phyloP scores from a whole-genome alignment of 23 tunicate species.

The Trididemnum clinides region DNA sequence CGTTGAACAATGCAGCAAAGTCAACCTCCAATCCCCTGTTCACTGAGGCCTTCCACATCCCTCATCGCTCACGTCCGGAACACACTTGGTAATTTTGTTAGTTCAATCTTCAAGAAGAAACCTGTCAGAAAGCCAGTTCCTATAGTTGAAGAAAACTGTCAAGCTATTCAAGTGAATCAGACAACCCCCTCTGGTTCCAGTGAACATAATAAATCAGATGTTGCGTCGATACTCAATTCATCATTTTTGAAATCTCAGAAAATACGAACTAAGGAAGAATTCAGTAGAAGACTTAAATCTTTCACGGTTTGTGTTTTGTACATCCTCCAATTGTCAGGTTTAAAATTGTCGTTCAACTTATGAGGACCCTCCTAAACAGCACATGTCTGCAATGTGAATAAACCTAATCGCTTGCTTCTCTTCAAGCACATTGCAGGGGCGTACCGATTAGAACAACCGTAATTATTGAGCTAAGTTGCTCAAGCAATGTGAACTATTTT shows the following conservation, averaged over 20 bases:
- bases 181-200: background rate
- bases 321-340: too few species aligned
- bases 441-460: too few species aligned
- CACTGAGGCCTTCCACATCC: constrained; percentile 61
- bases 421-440: too few species aligned
- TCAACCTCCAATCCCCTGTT: constrained; percentile 30
- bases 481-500: too few species aligned
- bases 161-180: background rate
- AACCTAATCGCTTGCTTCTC: too few species aligned
- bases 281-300: constrained; percentile 45
- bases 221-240: background rate
- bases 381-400: too few species aligned
- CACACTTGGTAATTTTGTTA: constrained; percentile 43
- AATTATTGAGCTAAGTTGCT: too few species aligned
- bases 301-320: constrained; percentile 42
- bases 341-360: too few species aligned
- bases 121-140: background rate
- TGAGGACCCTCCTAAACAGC: too few species aligned
- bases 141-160: background rate
- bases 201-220: background rate
- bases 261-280: constrained; percentile 42
- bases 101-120: constrained; percentile 13
- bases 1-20: too few species aligned
- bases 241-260: background rate
- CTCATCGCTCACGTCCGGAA: constrained; percentile 53